These are phyloP conservation scores for Stichopus chloronotus DNA, from an alignment of 35 echinoderm and acorn worm genomes.

Conservation along the genomic window DNA sequence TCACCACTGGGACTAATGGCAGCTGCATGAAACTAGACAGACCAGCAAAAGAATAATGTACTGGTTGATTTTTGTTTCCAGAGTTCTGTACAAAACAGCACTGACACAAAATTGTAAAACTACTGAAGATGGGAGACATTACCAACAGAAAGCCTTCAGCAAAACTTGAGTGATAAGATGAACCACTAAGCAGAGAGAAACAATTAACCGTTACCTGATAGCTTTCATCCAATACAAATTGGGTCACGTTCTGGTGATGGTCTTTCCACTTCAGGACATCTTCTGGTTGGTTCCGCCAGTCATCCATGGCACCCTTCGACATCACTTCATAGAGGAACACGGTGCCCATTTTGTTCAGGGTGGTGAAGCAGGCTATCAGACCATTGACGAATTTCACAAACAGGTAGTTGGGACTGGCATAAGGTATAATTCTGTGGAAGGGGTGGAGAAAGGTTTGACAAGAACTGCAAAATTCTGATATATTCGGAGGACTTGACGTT, in stretches of 20 bases:
- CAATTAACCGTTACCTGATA: slow-evolving; percentile 41
- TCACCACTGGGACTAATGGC: neutral
- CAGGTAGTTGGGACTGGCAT: slow-evolving; percentile 63
- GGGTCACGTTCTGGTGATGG: neutral
- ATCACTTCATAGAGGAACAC: slow-evolving; percentile 59
- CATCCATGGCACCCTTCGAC: slow-evolving; percentile 43
- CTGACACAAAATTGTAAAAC: too few species aligned
- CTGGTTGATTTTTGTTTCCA: too few species aligned
- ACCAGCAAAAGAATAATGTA: neutral
- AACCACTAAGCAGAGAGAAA: neutral
- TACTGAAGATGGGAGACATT: too few species aligned
- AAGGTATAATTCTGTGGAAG: slow-evolving; percentile 66
- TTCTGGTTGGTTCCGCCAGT: slow-evolving; percentile 60
- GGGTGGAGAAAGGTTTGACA: neutral
- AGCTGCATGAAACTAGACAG: slow-evolving; percentile 24
- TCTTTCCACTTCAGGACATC: slow-evolving; percentile 4
- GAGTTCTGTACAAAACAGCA: too few species aligned
- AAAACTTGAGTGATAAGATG: too few species aligned
- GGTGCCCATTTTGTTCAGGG: slow-evolving; percentile 61
- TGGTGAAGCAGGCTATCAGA: slow-evolving; percentile 69
- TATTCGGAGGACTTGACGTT: too few species aligned
- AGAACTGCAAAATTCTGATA: neutral
- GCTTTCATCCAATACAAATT: neutral
- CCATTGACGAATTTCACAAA: slow-evolving; percentile 49
- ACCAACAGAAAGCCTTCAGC: too few species aligned